A percentile compares a stretch with the other conserved stretches of the same genome.
Evolutionary conservation across 2,113 vertebrate genomes (phyloP).

Genomic region (Tonatia bakeri): DNA sequence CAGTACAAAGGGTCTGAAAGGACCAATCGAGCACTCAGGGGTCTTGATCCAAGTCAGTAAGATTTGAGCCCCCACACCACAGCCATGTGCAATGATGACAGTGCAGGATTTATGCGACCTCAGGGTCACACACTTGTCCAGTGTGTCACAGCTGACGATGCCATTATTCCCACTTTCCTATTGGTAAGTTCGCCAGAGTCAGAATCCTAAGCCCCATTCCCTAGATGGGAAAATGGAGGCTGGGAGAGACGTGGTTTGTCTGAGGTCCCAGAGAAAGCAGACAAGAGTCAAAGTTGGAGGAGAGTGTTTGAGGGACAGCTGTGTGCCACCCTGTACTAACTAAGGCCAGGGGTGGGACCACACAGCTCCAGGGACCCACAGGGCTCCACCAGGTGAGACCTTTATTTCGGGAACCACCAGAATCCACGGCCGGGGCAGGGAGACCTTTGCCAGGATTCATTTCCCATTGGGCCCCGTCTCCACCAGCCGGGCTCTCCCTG

Average conservation of each 20-base stretch:
- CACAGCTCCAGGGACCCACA: neutral
- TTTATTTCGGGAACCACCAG: neutral
- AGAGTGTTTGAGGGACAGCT: neutral
- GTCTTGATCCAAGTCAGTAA: neutral
- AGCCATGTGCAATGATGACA: accelerated
- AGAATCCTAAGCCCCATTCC: neutral
- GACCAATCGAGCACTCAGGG: neutral
- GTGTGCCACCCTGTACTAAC: neutral
- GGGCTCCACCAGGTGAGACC: neutral
- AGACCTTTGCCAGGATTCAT: neutral
- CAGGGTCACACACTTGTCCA: no score
- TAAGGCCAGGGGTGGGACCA: neutral
- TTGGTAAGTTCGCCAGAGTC: neutral
- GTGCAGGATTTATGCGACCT: neutral
- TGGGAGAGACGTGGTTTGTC: neutral
- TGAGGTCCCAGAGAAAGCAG: neutral
- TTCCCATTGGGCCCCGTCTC: accelerated
- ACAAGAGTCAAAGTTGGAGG: neutral
- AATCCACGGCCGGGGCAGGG: accelerated
- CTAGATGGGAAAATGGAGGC: neutral
- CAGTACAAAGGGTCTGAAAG: neutral
- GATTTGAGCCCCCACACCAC: neutral
- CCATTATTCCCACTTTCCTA: neutral
- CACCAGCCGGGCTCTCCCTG: no score
- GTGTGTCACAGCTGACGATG: neutral